These are phyloP conservation scores for Gobiocypris rarus DNA, from an alignment of 2,113 vertebrate genomes.

Conservation along the genomic window DNA sequence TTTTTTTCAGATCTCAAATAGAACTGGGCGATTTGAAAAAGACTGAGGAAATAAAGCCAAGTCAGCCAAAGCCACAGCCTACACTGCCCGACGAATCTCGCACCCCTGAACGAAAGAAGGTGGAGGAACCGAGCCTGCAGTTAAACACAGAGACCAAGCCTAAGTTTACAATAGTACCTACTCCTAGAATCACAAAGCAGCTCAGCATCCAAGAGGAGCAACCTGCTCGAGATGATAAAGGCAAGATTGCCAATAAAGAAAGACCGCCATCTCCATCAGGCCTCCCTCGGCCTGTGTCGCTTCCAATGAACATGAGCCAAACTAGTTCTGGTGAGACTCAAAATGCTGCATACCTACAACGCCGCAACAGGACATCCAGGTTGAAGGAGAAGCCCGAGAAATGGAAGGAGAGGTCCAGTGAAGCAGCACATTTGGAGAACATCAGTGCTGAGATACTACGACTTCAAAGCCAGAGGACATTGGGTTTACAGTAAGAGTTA, in stretches of 20 bases:
- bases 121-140: not conserved
- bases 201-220: not conserved
- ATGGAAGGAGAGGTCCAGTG: slow-evolving; percentile 81
- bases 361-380: slow-evolving; percentile 73
- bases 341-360: slow-evolving; percentile 77
- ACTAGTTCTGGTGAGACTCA: slow-evolving; percentile 49
- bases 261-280: slow-evolving; percentile 14
- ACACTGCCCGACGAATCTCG: not conserved
- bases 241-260: not conserved
- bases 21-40: not conserved
- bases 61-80: not conserved
- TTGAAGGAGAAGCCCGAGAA: slow-evolving; percentile 81
- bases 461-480: not conserved
- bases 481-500: slow-evolving; percentile 59
- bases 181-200: not conserved
- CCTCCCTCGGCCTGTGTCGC: slow-evolving; percentile 53
- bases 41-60: not conserved
- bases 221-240: not conserved
- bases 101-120: not conserved
- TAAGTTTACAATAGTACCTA: not conserved
- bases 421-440: slow-evolving; percentile 60
- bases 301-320: slow-evolving; percentile 54
- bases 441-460: slow-evolving; percentile 52
- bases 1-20: slow-evolving; percentile 2
- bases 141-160: not conserved